Conservation (phyloP, 2,797 vertebrate species). For the Perodicticus potto region DNA sequence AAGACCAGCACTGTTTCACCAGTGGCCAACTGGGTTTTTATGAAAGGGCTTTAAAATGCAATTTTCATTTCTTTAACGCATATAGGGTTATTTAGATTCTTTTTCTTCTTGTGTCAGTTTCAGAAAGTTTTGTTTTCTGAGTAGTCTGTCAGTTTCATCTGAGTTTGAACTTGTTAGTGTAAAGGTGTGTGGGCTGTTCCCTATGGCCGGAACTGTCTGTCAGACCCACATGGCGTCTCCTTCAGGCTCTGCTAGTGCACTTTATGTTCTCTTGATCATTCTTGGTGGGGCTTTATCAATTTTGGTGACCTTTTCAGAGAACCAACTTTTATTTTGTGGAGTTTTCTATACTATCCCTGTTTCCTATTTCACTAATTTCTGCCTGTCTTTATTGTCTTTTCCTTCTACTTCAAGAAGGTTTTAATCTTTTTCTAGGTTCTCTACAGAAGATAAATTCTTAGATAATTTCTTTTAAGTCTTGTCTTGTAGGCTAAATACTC, state of each 20-base stretch:
- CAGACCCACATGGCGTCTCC: fast-evolving
- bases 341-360: neutral
- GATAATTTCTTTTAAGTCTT: neutral
- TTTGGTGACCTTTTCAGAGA: neutral
- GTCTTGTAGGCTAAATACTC: neutral
- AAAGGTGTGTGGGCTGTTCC: fast-evolving
- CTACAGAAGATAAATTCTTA: neutral
- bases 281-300: neutral
- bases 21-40: neutral
- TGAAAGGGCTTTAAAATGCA: neutral
- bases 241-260: too few relatives aligned
- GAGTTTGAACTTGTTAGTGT: neutral
- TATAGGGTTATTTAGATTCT: neutral
- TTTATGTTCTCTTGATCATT: neutral
- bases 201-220: neutral
- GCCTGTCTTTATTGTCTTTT: neutral
- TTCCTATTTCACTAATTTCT: neutral
- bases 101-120: neutral
- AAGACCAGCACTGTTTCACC: neutral
- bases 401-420: too few relatives aligned
- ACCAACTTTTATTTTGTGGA: neutral
- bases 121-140: neutral
- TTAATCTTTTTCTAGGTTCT: neutral
- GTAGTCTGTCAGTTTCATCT: too few relatives aligned
- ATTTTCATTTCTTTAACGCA: neutral